A percentile compares a stretch with the other conserved stretches of the same genome.
Conservation (phyloP, 1,140 invertebrate genomes). For the Sitophilus oryzae region DNA sequence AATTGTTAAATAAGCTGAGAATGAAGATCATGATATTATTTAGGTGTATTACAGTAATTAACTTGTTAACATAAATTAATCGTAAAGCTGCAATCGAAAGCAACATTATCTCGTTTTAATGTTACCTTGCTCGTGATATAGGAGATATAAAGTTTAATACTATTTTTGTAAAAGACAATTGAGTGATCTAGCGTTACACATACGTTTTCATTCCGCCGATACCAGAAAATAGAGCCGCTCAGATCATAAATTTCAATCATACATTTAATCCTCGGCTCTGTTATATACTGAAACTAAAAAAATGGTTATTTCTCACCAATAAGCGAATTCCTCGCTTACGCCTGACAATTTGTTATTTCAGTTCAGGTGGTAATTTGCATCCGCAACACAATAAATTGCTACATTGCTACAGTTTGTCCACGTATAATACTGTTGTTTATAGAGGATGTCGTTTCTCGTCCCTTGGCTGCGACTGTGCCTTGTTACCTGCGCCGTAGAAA, state of each 20-base stretch:
- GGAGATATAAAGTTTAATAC: too few relatives aligned
- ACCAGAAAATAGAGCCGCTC: too few relatives aligned
- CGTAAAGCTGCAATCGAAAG: too few relatives aligned
- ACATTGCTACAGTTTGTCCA: background rate
- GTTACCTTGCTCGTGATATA: too few relatives aligned
- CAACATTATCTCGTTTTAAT: too few relatives aligned
- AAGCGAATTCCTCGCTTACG: background rate
- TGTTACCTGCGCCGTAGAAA: background rate
- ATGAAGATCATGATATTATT: too few relatives aligned
- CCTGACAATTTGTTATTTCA: background rate
- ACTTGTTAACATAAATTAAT: too few relatives aligned
- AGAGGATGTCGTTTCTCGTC: background rate
- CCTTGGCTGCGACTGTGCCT: background rate
- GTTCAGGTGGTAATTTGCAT: background rate
- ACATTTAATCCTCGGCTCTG: background rate
- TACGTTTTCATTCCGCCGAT: too few relatives aligned
- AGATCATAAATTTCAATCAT: background rate
- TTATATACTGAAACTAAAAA: background rate
- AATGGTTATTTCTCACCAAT: background rate
- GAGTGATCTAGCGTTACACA: too few relatives aligned
- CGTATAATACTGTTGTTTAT: background rate
- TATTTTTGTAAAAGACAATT: too few relatives aligned
- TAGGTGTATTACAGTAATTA: too few relatives aligned
- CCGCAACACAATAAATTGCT: background rate
- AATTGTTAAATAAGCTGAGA: too few relatives aligned